Evolutionary conservation across 2,888 invertebrate species (phyloP).

Genomic region (Axea sp.): DNA sequence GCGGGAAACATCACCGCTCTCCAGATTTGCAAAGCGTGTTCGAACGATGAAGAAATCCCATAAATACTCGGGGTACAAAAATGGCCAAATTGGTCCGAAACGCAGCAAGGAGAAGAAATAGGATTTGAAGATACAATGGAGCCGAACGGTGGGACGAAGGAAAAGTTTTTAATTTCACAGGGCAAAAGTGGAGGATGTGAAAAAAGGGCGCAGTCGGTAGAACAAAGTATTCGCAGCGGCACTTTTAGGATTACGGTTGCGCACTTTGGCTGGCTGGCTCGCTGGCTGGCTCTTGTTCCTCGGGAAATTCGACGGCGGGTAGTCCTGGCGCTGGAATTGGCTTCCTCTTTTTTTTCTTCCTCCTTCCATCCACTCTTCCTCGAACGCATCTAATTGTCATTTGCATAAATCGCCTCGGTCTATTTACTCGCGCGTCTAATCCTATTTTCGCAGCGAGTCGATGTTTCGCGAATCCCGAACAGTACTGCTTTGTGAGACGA

Average conservation of each 20-base stretch:
- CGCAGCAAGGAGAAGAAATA: no score
- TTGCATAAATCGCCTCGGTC: slow-evolving; percentile 31
- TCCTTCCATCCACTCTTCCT: background rate
- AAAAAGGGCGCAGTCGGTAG: background rate
- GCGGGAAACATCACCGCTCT: no score
- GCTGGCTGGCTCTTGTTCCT: background rate
- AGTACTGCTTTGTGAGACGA: slow-evolving; percentile 7
- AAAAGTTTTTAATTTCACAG: no score
- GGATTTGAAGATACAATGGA: no score
- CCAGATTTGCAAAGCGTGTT: no score
- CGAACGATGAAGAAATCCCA: no score
- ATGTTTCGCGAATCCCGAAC: slow-evolving; percentile 18
- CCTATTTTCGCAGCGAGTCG: slow-evolving; percentile 20
- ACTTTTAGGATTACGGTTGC: slow-evolving; percentile 2
- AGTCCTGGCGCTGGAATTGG: slow-evolving; percentile 13
- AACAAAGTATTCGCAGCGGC: no score
- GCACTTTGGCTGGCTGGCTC: no score
- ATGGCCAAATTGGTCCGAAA: no score
- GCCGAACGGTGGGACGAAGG: no score
- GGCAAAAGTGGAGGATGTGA: slow-evolving; percentile 1
- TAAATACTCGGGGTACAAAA: no score
- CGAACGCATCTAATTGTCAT: slow-evolving; percentile 27
- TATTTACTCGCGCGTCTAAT: slow-evolving; percentile 20
- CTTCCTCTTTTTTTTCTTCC: no score
- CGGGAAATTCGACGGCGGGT: background rate